Conservation (phyloP, 2,113 vertebrate species). For the Ailuropoda melanoleuca region DNA sequence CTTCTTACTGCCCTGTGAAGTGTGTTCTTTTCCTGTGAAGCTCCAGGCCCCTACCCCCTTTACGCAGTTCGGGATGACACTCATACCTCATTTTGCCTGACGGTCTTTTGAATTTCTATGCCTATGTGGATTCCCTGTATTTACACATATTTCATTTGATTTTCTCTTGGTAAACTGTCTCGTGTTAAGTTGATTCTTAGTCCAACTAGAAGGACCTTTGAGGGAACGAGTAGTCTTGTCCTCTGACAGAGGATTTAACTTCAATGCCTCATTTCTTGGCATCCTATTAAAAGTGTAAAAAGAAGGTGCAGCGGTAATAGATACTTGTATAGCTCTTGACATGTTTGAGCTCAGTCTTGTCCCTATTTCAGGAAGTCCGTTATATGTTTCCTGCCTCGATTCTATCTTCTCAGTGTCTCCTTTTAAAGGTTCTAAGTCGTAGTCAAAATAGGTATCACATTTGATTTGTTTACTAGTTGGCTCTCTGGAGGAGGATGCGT, state of each 20-base stretch:
- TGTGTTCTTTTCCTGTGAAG: not conserved
- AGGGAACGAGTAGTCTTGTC: not conserved
- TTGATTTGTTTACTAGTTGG: not conserved
- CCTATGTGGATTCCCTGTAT: not conserved
- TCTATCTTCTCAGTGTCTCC: not conserved
- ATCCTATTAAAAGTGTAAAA: not conserved
- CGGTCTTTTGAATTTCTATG: too few relatives aligned
- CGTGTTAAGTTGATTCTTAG: not conserved
- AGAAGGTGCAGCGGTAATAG: not conserved
- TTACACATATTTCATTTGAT: not conserved
- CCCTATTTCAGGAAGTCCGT: not conserved
- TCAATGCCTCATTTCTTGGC: not conserved
- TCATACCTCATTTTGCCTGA: not conserved
- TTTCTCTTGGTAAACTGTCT: not conserved
- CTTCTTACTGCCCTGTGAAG: not conserved
- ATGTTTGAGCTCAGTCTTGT: not conserved
- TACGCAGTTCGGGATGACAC: not conserved
- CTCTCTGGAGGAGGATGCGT: not conserved
- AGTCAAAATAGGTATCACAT: not conserved
- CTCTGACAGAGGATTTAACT: not conserved
- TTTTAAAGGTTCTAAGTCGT: not conserved
- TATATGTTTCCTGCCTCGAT: not conserved
- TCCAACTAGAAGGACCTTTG: not conserved
- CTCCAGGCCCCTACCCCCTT: not conserved
- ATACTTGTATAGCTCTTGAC: not conserved